Evolutionary conservation across 1,140 invertebrate species (phyloP).

Genomic region (Liolophura sinensis): DNA sequence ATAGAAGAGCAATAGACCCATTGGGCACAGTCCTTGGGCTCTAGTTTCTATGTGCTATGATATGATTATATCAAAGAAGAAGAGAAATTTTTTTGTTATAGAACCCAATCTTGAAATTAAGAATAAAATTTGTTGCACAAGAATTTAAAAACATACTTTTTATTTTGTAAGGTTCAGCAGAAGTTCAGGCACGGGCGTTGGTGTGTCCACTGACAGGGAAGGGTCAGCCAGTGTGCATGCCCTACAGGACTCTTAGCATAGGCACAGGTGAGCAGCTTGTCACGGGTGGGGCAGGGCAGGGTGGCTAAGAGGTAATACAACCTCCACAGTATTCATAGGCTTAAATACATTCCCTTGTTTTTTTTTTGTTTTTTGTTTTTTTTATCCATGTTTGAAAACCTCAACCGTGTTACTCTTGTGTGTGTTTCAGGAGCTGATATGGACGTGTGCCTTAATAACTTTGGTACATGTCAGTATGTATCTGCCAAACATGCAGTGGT

Average conservation of each 20-base stretch:
- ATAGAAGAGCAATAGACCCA: too few species aligned
- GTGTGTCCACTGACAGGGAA: constrained; percentile 58
- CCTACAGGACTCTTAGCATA: constrained; percentile 73
- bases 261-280: constrained; percentile 65
- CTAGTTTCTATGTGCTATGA: too few species aligned
- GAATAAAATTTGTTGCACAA: neutral
- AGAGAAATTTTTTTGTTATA: too few species aligned
- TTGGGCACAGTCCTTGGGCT: too few species aligned
- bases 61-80: too few species aligned
- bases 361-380: neutral
- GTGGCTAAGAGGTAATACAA: too few species aligned
- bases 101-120: neutral
- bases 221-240: constrained; percentile 69
- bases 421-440: constrained; percentile 66
- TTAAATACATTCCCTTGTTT: neutral
- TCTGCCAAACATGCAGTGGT: constrained; percentile 84
- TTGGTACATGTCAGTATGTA: constrained; percentile 76
- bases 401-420: too few species aligned
- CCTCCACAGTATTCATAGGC: neutral
- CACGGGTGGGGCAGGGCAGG: too few species aligned
- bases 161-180: constrained; percentile 14
- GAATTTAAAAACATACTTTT: neutral
- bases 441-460: constrained; percentile 73
- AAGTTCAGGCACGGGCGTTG: constrained; percentile 58
- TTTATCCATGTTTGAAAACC: constrained; percentile 22